A percentile compares a stretch with the other conserved stretches of the same genome.
Evolutionary conservation across 2,888 invertebrate genomes (phyloP).

Genomic region (Hetaerina titia): DNA sequence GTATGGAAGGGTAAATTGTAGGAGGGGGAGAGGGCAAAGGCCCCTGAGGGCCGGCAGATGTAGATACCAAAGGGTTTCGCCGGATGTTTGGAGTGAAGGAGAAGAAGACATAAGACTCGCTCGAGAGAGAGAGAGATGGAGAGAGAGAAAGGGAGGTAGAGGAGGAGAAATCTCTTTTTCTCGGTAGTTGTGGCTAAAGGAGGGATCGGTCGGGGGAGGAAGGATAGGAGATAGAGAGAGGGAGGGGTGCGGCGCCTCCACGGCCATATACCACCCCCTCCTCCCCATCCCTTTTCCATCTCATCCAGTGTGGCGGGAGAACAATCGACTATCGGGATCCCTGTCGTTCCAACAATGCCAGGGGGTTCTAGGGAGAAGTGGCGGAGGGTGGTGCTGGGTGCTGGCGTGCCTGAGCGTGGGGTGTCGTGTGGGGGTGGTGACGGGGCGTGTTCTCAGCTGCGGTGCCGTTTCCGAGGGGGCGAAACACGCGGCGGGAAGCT

Average conservation of each 20-base stretch:
- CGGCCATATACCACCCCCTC: not conserved
- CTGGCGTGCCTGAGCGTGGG: not conserved
- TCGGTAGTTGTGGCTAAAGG: not conserved
- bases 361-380: not conserved
- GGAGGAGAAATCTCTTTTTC: not conserved
- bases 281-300: not conserved
- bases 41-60: conserved; percentile 62
- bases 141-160: not conserved
- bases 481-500: not conserved
- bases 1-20: not conserved
- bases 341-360: conserved; percentile 29
- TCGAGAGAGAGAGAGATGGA: conserved; percentile 33
- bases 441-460: conserved; percentile 48
- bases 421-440: not conserved
- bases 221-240: not conserved
- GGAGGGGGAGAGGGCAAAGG: not conserved
- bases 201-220: not conserved
- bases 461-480: not conserved
- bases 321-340: conserved; percentile 60
- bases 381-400: not conserved
- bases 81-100: conserved; percentile 63
- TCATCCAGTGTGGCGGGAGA: not conserved
- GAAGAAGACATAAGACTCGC: conserved; percentile 37
- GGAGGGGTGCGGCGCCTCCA: not conserved
- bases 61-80: conserved; percentile 65